Evolutionary conservation across 2,797 vertebrate species (phyloP).

Genomic region (Anguilla anguilla): DNA sequence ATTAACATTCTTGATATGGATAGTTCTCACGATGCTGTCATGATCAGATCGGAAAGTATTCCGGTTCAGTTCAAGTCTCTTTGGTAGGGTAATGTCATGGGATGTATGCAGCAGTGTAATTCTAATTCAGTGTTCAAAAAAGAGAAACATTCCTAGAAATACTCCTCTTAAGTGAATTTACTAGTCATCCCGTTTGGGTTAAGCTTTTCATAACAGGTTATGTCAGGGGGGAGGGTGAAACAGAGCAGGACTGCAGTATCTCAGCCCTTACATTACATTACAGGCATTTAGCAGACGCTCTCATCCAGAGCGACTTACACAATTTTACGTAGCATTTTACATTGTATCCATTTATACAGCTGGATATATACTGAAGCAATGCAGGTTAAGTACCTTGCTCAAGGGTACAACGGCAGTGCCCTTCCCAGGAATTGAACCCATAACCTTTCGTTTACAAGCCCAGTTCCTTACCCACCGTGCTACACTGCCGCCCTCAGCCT

Average conservation of each 20-base stretch:
- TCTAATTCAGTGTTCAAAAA: neutral
- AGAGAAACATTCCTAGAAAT: neutral
- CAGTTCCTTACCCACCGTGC: no score
- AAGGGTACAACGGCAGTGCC: no score
- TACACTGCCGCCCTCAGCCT: neutral
- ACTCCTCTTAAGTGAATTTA: neutral
- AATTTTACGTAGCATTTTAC: no score
- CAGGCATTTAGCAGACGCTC: no score
- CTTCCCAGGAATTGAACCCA: no score
- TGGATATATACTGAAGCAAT: no score
- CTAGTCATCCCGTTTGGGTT: slow-evolving; percentile 38
- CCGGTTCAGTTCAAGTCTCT: neutral
- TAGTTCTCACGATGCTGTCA: neutral
- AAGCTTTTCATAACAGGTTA: slow-evolving; percentile 43
- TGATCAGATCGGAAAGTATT: neutral
- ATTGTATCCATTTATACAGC: no score
- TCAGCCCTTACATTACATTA: neutral
- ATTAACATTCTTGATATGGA: neutral
- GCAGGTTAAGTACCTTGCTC: no score
- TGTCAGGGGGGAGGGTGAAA: neutral
- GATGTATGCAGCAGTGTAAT: neutral
- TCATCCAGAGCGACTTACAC: no score
- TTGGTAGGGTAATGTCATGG: neutral
- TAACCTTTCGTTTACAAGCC: no score
- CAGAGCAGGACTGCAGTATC: neutral